Base-by-base conservation (phyloP, 2,888 invertebrate genomes). In the Clivina fossor region DNA sequence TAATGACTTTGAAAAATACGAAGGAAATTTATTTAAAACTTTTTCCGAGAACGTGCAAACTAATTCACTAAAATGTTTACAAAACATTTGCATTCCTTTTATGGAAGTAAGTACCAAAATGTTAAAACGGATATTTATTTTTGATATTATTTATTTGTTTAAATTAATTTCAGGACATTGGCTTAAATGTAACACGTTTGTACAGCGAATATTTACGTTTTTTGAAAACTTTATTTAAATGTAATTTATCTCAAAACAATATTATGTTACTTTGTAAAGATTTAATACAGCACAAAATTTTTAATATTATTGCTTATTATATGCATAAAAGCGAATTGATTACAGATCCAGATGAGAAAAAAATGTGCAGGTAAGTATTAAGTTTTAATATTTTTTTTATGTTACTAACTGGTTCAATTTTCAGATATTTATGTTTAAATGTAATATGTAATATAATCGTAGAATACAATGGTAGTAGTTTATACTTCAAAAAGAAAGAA, bases 31-130 rank as follows among this genome's bases (percentile, higher is more conserved):
- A n/a, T n/a, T n/a, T n/a, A n/a, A n/a, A n/a, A n/a, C n/a, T 3
- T 30, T 44, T 4, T 30, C 18, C 3, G 18, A 30, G 32, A 30
- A 30, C 1, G 30, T 44, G 3, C 16, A 44, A 44, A 3, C 11
- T 8, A 15, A n/a, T 32, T 51, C 51, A n/a, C 22, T 43, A 3
- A 13, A 51, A n/a, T 20, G 13, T 51, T 32, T 51, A 16, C 20
- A 28, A 32, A 32, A 22, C 4, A 16, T 41, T 32, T 51, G 51
- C 20, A 51, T 51, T 24, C 51, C 51, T 16, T 51, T 24, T 32
- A 63, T 69, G 24, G 55, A 61, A 3, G 56, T 69, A 20, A 57
- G 68, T 40, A 43, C 65, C 13, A 46, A 26, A 26, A 7, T 26
- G 26, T 26, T 9, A 7, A 26, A 26, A 5, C 8, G 26, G 26